These are phyloP conservation scores for Leptura quadrifasciata DNA, from an alignment of 2,888 invertebrate genomes.

Conservation along the genomic window DNA sequence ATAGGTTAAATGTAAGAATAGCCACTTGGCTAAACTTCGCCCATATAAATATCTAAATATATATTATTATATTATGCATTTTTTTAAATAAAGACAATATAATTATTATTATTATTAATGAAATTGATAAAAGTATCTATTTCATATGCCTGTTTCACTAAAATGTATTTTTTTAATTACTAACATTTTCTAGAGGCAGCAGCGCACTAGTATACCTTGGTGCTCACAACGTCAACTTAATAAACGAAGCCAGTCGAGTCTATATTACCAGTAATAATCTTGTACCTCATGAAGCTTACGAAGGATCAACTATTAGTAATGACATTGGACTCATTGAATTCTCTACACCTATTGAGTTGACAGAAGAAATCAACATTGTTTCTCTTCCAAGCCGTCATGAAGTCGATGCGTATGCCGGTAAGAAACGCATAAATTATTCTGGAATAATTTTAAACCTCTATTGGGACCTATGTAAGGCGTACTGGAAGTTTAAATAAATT, in stretches of 20 bases:
- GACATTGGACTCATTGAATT: conserved; percentile 19
- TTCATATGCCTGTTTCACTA: too few species aligned
- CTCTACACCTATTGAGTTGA: neutral
- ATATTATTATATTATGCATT: too few species aligned
- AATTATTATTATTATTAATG: too few species aligned
- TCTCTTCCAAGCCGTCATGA: neutral
- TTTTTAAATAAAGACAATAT: too few species aligned
- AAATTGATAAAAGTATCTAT: too few species aligned
- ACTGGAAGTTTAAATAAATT: too few species aligned
- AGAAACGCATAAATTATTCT: neutral
- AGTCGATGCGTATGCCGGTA: conserved; percentile 11
- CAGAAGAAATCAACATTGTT: neutral
- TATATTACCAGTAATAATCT: neutral
- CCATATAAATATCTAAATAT: too few species aligned
- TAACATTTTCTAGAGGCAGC: conserved; percentile 4
- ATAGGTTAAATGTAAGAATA: too few species aligned
- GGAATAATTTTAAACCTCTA: neutral
- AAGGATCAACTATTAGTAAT: neutral
- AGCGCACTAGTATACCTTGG: conserved; percentile 6
- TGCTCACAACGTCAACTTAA: neutral
- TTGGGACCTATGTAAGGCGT: too few species aligned
- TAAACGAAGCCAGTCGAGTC: neutral
- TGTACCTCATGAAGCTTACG: conserved; percentile 2
- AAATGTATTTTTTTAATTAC: neutral
- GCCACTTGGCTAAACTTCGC: too few species aligned